phyloP scores from a whole-genome alignment of 2,113 vertebrate genomes.

The Semicossyphus pulcher region DNA sequence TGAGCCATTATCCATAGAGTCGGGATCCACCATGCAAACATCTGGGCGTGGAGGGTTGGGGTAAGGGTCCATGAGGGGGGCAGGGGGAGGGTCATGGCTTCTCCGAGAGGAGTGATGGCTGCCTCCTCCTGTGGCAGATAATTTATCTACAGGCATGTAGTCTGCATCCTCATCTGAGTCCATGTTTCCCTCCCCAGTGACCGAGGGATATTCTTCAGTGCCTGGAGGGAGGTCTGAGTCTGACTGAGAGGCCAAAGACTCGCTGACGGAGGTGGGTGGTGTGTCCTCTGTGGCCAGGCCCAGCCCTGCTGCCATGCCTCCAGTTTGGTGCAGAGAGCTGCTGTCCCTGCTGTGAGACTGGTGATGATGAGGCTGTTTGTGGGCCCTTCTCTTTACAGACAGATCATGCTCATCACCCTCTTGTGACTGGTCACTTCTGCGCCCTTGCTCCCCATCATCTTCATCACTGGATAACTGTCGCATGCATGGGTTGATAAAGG shows the following conservation, averaged over 20 bases:
- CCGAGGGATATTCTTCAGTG: conserved; percentile 92
- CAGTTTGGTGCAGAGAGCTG: conserved; percentile 68
- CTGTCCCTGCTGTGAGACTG: conserved; percentile 75
- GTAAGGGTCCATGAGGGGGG: conserved; percentile 88
- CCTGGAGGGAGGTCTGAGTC: conserved; percentile 93
- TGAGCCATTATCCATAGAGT: conserved; percentile 84
- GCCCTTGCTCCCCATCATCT: conserved; percentile 85
- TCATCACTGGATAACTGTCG: conserved; percentile 89
- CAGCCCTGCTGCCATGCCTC: conserved; percentile 68
- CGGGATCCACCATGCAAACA: conserved; percentile 97
- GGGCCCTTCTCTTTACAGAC: conserved; percentile 84
- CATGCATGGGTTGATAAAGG: conserved; percentile 93
- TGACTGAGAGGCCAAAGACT: conserved; percentile 93
- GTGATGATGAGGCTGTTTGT: conserved; percentile 84
- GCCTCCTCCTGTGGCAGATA: conserved; percentile 70
- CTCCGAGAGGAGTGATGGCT: conserved; percentile 84
- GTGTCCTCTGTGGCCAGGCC: conserved; percentile 89
- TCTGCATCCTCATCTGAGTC: conserved; percentile 96
- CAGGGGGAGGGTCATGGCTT: conserved; percentile 90
- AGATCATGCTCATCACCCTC: conserved; percentile 80
- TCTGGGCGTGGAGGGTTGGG: conserved; percentile 92
- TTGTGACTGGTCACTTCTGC: conserved; percentile 79
- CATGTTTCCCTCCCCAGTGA: conserved; percentile 86
- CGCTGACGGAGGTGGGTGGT: conserved; percentile 93
- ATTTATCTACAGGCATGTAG: conserved; percentile 93